phyloP scores from a whole-genome alignment of 1,140 invertebrate genomes.

The Rhysida immarginata region DNA sequence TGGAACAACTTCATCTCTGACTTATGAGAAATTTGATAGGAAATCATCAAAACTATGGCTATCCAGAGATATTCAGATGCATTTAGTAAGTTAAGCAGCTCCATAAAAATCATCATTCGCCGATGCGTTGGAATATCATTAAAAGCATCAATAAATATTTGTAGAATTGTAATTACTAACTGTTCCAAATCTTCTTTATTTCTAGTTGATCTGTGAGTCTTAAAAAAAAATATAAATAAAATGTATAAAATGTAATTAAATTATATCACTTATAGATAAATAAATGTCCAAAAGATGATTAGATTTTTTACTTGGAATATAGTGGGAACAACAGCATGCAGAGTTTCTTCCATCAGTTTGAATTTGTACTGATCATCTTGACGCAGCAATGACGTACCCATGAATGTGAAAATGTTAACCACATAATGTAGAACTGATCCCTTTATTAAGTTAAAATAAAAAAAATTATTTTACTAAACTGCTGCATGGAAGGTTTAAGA shows the following conservation, averaged over 20 bases:
- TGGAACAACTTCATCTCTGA: too few species aligned
- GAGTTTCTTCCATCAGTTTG: conserved; percentile 76
- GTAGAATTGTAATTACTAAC: conserved; percentile 45
- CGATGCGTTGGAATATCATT: conserved; percentile 80
- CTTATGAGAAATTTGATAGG: too few species aligned
- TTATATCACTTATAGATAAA: too few species aligned
- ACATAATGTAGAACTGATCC: conserved; percentile 74
- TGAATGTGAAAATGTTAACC: conserved; percentile 89
- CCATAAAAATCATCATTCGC: conserved; percentile 56
- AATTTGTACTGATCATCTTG: conserved; percentile 89
- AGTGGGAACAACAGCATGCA: conserved; percentile 76
- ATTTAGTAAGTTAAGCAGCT: conserved; percentile 54
- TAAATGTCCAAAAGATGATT: too few species aligned
- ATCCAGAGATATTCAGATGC: conserved; percentile 53
- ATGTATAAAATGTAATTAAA: too few species aligned
- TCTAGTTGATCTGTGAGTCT: conserved; percentile 12
- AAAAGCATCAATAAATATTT: conserved; percentile 75
- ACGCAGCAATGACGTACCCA: conserved; percentile 76
- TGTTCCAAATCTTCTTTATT: conserved; percentile 13
- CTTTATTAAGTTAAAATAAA: conserved; percentile 45
- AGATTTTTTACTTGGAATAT: too few species aligned
- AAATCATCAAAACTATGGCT: conserved; percentile 26
- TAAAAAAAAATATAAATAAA: too few species aligned
- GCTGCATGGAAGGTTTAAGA: too few species aligned
- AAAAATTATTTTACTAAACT: background rate